A percentile compares a stretch with the other conserved stretches of the same genome.
Evolutionary conservation across 2,797 vertebrate genomes (phyloP).

Genomic region (Leptatherina wallacei): DNA sequence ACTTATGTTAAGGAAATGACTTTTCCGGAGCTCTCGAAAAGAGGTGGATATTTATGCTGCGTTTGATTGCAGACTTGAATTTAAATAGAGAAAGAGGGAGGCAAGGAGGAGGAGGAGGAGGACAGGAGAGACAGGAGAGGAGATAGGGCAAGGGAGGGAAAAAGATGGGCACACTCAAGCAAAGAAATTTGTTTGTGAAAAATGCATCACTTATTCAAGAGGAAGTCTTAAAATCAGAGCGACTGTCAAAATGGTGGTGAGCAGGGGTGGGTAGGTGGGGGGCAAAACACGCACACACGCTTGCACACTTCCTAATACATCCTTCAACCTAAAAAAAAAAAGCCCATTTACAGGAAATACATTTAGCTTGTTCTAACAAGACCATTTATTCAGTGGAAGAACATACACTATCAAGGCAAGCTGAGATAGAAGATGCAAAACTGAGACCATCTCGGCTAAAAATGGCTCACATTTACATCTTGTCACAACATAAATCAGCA

Average conservation of each 20-base stretch:
- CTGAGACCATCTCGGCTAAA: conserved; percentile 47
- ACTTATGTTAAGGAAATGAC: conserved; percentile 83
- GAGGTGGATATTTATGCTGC: conserved; percentile 79
- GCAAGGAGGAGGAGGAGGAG: conserved; percentile 20
- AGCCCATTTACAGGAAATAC: conserved; percentile 54
- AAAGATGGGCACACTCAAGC: conserved; percentile 66
- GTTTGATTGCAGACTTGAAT: conserved; percentile 80
- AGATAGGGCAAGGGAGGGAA: conserved; percentile 32
- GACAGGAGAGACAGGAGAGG: conserved; percentile 49
- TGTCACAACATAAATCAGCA: conserved; percentile 60
- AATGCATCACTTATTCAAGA: conserved; percentile 75
- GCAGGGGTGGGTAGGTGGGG: conserved; percentile 37
- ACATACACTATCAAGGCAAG: conserved; percentile 31
- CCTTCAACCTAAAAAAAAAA: conserved; percentile 58
- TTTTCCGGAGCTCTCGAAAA: conserved; percentile 74
- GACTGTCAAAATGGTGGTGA: conserved; percentile 70
- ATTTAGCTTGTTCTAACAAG: conserved; percentile 59
- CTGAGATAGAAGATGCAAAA: conserved; percentile 48
- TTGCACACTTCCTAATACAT: conserved; percentile 49
- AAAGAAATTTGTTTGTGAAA: conserved; percentile 77
- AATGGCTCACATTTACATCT: conserved; percentile 52
- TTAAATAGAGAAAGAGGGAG: conserved; percentile 66
- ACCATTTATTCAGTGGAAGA: conserved; percentile 53
- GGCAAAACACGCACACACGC: conserved; percentile 10
- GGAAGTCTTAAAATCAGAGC: conserved; percentile 65